Base-by-base conservation (phyloP, 1,140 invertebrate species). In the Drosophila mojavensis region DNA sequence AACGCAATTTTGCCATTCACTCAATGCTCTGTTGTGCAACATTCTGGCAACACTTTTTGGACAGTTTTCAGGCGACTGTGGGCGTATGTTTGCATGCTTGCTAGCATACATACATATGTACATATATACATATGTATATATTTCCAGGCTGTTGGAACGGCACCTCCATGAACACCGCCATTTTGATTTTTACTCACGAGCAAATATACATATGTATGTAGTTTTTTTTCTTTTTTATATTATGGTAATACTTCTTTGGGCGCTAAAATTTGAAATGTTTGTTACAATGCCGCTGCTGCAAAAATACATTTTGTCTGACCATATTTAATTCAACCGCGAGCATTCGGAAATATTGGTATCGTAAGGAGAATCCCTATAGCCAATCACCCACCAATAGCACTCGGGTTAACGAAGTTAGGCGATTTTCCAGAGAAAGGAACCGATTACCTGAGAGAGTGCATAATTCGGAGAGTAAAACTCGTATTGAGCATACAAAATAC, bases 11-110 rank as follows among this genome's bases (percentile, higher is more conserved):
- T 62, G 65, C 65, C 71, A 63, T 74, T 74, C 58, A 45, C 58
- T 20, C 0, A 20, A 30, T 3, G 33, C 17, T 58, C 6, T 5
- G 20, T 5, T 43, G 60, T 62, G 48, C 17, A 65, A 71, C 68
- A 26, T 60, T 63, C 73, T 75, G 73, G 73, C 68, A 71, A 75
- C 73, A 54, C 73, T 41, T 36, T 15, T 59, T 26, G 28, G 26
- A 24, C 26, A 47, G 39, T 51, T 58, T n/a, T 43, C 24, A 5
- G 43, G 54, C 26, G 36, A 28, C 10, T 10, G 11, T 5, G 54
- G 26, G 7, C 41, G 15, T 51, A 11, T 59, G 47, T 43, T 59
- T 36, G 69, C 20, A 39, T 53, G 50, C 48, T 39, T 54, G 36
- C 15, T 33, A 11, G 28, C 51, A 36, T 54, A 54, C 30, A 30